These are phyloP conservation scores for Cryptocheilus praepositus DNA, from an alignment of 2,888 invertebrate species.

Conservation along the genomic window DNA sequence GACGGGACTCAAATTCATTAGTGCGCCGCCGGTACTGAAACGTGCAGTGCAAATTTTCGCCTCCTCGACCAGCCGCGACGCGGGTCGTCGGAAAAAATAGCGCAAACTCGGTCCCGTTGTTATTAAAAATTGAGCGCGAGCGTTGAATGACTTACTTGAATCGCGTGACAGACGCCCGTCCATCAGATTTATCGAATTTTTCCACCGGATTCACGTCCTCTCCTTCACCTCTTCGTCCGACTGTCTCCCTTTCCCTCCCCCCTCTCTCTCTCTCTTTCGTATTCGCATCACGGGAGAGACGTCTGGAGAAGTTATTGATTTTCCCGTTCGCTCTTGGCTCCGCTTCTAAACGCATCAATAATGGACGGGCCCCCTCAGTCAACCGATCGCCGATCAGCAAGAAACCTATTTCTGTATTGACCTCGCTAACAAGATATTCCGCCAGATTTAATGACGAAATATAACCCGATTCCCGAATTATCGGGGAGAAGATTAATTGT, in stretches of 20 bases:
- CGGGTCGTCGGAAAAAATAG: too few species aligned
- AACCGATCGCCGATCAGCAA: constrained; percentile 31
- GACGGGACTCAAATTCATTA: too few species aligned
- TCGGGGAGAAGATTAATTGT: constrained; percentile 25
- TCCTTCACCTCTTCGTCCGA: background rate
- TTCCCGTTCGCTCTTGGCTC: constrained; percentile 39
- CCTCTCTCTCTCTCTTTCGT: background rate
- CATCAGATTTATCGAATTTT: background rate
- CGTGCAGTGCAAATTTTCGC: too few species aligned
- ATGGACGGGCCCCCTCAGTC: constrained; percentile 35
- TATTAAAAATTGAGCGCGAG: too few species aligned
- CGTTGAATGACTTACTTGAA: too few species aligned
- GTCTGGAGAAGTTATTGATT: constrained; percentile 39
- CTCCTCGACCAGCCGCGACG: too few species aligned
- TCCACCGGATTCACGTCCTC: background rate
- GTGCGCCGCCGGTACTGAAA: too few species aligned
- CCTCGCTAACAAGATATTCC: constrained; percentile 14
- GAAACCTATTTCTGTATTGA: constrained; percentile 44
- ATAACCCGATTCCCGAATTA: constrained; percentile 15
- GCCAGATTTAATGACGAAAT: constrained; percentile 9
- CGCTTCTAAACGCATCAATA: constrained; percentile 51
- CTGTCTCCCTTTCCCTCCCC: background rate
- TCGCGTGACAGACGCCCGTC: too few species aligned
- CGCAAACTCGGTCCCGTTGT: too few species aligned
- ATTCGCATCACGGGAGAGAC: constrained; percentile 12